A percentile compares a stretch with the other conserved stretches of the same genome.
Conservation (phyloP, 2,113 vertebrate species). For the Oryzias javanicus region DNA sequence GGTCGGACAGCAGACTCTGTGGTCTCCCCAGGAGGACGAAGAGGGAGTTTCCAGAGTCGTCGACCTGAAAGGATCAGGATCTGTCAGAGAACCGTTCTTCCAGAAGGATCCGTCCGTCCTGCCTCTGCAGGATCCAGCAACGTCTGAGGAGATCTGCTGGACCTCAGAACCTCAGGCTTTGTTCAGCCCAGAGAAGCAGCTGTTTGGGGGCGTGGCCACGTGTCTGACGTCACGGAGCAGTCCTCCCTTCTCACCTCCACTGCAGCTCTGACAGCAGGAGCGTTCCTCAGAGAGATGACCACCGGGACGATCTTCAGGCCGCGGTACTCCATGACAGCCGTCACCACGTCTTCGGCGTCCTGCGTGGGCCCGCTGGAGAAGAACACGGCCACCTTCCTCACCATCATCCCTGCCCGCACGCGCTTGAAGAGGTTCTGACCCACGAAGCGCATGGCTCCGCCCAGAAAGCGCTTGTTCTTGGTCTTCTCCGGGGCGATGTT, state of each 20-base stretch:
- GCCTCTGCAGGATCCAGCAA: too few relatives aligned
- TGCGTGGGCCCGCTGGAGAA: conserved; percentile 69
- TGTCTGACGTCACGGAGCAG: too few relatives aligned
- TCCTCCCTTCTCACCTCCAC: conserved; percentile 68
- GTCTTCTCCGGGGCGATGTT: conserved; percentile 76
- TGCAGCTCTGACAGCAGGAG: conserved; percentile 61
- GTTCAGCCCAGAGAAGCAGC: too few relatives aligned
- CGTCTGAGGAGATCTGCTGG: too few relatives aligned
- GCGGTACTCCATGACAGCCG: conserved; percentile 80
- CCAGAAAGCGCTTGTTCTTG: conserved; percentile 73
- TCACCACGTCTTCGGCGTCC: conserved; percentile 64
- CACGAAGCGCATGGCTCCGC: conserved; percentile 82
- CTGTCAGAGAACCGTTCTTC: too few relatives aligned
- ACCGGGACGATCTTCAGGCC: conserved; percentile 74
- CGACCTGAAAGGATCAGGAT: conserved; percentile 65
- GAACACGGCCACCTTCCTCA: conserved; percentile 86
- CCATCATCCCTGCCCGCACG: conserved; percentile 69
- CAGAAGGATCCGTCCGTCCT: too few relatives aligned
- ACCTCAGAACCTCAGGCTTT: too few relatives aligned
- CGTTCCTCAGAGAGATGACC: conserved; percentile 77
- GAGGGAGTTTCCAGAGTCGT: conserved; percentile 73
- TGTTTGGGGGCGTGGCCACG: too few relatives aligned
- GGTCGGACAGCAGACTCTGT: conserved; percentile 52
- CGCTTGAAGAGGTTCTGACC: conserved; percentile 85
- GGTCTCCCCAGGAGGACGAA: conserved; percentile 68